phyloP scores from a whole-genome alignment of 2,888 invertebrate species.

The Oligia fasciuncula region DNA sequence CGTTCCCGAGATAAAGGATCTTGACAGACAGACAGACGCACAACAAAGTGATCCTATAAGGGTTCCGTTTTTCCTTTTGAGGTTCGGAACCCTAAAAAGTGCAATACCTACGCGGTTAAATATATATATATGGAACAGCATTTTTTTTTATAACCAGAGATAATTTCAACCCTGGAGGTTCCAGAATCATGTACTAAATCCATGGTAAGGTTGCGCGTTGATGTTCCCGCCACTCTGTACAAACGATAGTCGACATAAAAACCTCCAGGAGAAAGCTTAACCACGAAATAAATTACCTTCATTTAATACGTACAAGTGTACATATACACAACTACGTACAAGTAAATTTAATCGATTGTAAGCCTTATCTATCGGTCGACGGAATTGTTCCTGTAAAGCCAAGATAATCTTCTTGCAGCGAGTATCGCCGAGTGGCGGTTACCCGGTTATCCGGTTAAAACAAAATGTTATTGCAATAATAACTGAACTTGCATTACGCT shows the following conservation, averaged over 20 bases:
- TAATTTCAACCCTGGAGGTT: no score
- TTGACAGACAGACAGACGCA: no score
- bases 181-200: no score
- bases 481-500: constrained; percentile 78
- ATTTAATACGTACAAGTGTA: constrained; percentile 56
- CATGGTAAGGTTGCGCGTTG: no score
- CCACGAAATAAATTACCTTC: constrained; percentile 40
- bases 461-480: constrained; percentile 84
- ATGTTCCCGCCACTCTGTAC: no score
- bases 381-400: constrained; percentile 81
- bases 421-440: constrained; percentile 74
- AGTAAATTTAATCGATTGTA: constrained; percentile 79
- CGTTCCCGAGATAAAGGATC: no score
- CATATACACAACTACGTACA: constrained; percentile 19
- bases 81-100: no score
- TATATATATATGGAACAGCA: no score
- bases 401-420: constrained; percentile 81
- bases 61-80: no score
- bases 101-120: no score
- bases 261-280: constrained; percentile 16
- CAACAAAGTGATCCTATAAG: no score
- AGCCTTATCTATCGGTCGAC: constrained; percentile 79
- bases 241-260: not conserved
- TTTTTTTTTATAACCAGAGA: no score
- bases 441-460: constrained; percentile 82